These are phyloP conservation scores for Oophaga sylvatica DNA, from an alignment of 2,797 vertebrate genomes.

Conservation along the genomic window DNA sequence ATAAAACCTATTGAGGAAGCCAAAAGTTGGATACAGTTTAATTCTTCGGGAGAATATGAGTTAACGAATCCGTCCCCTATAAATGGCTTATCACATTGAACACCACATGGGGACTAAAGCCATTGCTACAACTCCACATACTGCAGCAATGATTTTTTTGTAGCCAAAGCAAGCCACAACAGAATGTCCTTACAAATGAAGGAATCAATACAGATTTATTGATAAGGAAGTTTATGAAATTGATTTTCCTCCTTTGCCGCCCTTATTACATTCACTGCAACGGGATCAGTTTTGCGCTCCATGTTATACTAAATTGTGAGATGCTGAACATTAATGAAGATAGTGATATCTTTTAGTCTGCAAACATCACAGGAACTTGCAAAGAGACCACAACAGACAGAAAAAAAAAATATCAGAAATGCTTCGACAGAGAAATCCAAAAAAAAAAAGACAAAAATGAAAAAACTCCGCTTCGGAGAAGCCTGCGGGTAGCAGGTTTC, in stretches of 20 bases:
- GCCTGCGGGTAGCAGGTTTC: constrained; percentile 70
- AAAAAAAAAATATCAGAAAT: constrained; percentile 30
- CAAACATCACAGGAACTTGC: constrained; percentile 15
- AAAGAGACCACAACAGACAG: constrained; percentile 22
- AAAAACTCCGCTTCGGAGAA: constrained; percentile 69
- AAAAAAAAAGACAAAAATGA: constrained; percentile 70
- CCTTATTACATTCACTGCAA: neutral
- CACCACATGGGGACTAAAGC: neutral
- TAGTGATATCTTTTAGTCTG: neutral
- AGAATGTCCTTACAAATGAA: neutral
- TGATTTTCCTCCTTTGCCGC: neutral
- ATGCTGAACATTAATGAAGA: constrained; percentile 11
- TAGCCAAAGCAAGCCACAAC: neutral
- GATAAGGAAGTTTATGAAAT: neutral
- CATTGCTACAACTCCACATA: neutral
- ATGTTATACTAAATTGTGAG: constrained; percentile 1
- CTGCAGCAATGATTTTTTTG: neutral
- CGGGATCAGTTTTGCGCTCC: neutral
- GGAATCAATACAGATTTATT: constrained; percentile 8
- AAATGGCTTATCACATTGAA: neutral
- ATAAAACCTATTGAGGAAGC: neutral
- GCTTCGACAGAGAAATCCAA: constrained; percentile 61
- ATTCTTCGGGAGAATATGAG: too few species aligned
- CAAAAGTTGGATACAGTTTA: neutral
- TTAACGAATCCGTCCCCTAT: neutral